Percentiles rank a stretch among this genome's conserved stretches.
Conservation (phyloP, 2,113 vertebrate genomes). For the Amblyornis subalaris region DNA sequence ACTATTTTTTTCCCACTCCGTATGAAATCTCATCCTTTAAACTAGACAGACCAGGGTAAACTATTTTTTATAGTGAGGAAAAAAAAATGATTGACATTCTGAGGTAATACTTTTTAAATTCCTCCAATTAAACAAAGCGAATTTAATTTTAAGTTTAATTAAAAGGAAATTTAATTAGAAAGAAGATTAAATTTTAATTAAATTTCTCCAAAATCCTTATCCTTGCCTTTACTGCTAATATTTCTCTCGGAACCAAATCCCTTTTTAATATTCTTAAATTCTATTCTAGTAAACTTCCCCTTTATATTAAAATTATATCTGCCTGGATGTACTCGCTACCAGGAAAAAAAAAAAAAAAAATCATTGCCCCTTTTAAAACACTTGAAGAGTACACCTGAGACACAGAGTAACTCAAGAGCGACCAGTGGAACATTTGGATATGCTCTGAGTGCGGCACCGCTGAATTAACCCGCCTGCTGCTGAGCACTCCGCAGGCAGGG, state of each 20-base stretch:
- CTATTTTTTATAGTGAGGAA: slow-evolving; percentile 50
- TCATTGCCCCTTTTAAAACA: slow-evolving; percentile 73
- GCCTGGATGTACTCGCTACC: slow-evolving; percentile 68
- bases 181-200: slow-evolving; percentile 86
- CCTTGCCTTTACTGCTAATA: slow-evolving; percentile 78
- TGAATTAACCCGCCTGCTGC: slow-evolving; percentile 16
- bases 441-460: neutral
- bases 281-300: slow-evolving; percentile 76
- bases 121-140: slow-evolving; percentile 79
- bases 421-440: slow-evolving; percentile 37
- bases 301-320: slow-evolving; percentile 76
- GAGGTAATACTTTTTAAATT: slow-evolving; percentile 81
- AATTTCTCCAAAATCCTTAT: slow-evolving; percentile 81
- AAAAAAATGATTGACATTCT: slow-evolving; percentile 73
- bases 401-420: slow-evolving; percentile 38
- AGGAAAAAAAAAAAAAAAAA: slow-evolving; percentile 61
- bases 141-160: slow-evolving; percentile 86
- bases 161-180: slow-evolving; percentile 84
- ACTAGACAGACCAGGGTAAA: slow-evolving; percentile 59
- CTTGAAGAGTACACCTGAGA: slow-evolving; percentile 70
- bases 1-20: slow-evolving; percentile 26
- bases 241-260: slow-evolving; percentile 80
- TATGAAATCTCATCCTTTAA: slow-evolving; percentile 62
- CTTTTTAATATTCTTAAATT: slow-evolving; percentile 84
- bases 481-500: neutral